phyloP scores from a whole-genome alignment of 2,888 invertebrate genomes.

The Heliconius erato region DNA sequence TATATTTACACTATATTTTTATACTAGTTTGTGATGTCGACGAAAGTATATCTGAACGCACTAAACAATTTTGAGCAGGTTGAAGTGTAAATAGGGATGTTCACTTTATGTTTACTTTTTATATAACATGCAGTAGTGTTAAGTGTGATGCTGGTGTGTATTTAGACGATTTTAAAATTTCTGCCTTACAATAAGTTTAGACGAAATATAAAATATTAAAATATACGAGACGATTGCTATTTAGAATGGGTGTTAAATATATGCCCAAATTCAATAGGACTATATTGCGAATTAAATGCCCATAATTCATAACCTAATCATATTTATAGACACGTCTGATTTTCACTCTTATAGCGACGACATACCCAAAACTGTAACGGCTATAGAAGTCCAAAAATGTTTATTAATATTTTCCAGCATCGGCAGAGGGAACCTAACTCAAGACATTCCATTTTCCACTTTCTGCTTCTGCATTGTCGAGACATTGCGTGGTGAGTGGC shows the following conservation, averaged over 20 bases:
- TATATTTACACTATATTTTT: not conserved
- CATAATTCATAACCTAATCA: not conserved
- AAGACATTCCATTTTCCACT: too few relatives aligned
- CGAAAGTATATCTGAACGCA: not conserved
- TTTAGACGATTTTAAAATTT: too few relatives aligned
- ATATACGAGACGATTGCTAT: too few relatives aligned
- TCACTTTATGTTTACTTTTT: slow-evolving; percentile 30
- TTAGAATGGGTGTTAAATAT: not conserved
- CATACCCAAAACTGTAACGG: not conserved
- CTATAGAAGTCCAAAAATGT: not conserved
- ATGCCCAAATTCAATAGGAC: too few relatives aligned
- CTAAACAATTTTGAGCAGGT: not conserved
- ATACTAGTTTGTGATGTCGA: not conserved
- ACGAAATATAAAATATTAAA: too few relatives aligned
- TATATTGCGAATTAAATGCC: too few relatives aligned
- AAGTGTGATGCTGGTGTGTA: slow-evolving; percentile 30
- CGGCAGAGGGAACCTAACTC: too few relatives aligned
- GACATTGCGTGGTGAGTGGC: too few relatives aligned
- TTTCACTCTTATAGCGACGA: not conserved
- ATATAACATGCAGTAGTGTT: slow-evolving; percentile 39
- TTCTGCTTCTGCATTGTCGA: too few relatives aligned
- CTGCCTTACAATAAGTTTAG: too few relatives aligned
- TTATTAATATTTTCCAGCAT: too few relatives aligned
- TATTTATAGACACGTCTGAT: not conserved
- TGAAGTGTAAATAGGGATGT: slow-evolving; percentile 37